Base-by-base conservation (phyloP, 1,140 invertebrate genomes). In the Chironomus striatipennis region DNA sequence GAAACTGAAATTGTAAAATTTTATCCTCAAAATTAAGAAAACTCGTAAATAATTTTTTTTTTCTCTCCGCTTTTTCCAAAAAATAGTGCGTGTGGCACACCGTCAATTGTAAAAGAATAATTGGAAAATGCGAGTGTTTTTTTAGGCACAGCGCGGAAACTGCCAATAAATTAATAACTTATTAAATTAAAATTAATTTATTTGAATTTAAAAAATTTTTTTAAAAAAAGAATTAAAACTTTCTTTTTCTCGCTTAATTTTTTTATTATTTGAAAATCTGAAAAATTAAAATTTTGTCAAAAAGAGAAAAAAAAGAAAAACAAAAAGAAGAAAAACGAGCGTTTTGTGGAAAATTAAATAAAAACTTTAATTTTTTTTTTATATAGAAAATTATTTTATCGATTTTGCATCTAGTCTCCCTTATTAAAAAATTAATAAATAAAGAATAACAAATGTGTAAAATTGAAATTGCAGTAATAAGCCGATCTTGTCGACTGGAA, bases 391-490 rank as follows among this genome's bases (percentile, higher is more conserved):
- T 70, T 70, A 20, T 70, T 70, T 70, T 70, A 70, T 70, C 65
- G 65, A 70, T 70, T 70, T 70, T 70, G 65, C 65, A 70, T 70
- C 65, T 70, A 70, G 65, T 70, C 65, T 70, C 47, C 47, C 65
- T 70, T 70, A 20, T 70, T 70, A 70, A 20, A 70, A 18, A 70
- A 70, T 20, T 18, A 70, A 70, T 18, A 70, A 70, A 18, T 9
- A 18, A 18, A 20, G 18, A 70, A 70, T 70, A 70, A 70, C 17
- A 70, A 70, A 70, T n/a, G 9, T 70, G 65, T 70, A 70, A 70
- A 70, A 70, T 70, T 70, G 65, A 70, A 70, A 57, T 57, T 57
- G 65, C 65, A 70, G 65, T 70, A 73, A 73, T 73, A 42, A 73
- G 42, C 42, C 73, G 42, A 73, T 73, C 73, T 73, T 73, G 42